Evolutionary conservation across 2,797 vertebrate genomes (phyloP).

Genomic region (Girardinus metallicus): DNA sequence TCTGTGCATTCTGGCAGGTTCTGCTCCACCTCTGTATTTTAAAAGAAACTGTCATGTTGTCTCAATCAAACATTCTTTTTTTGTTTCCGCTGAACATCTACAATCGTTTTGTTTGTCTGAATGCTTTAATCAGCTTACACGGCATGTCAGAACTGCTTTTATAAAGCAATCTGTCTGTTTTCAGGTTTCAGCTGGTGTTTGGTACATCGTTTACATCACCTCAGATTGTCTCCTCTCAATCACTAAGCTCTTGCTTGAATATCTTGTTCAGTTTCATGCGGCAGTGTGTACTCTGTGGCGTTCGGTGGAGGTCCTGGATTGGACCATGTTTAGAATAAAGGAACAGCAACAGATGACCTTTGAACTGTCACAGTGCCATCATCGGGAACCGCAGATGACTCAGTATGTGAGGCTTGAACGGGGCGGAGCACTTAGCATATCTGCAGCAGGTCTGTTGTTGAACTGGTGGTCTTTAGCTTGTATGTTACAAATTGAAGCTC

Average conservation of each 20-base stretch:
- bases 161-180: constrained; percentile 26
- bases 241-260: constrained; percentile 27
- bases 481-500: background rate
- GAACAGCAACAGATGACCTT: constrained; percentile 40
- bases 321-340: constrained; percentile 18
- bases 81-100: constrained; percentile 18
- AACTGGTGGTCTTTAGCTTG: constrained; percentile 28
- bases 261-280: background rate
- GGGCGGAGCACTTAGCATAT: background rate
- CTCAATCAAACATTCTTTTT: constrained; percentile 3
- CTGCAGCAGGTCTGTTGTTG: constrained; percentile 21
- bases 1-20: constrained; percentile 29
- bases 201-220: background rate
- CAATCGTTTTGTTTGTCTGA: constrained; percentile 23
- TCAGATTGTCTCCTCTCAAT: constrained; percentile 4
- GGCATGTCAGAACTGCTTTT: constrained; percentile 42
- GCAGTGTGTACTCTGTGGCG: background rate
- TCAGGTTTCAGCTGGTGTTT: background rate
- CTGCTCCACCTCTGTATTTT: constrained; percentile 39
- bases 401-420: background rate
- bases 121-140: constrained; percentile 45
- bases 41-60: constrained; percentile 20
- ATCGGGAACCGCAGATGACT: background rate
- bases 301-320: background rate
- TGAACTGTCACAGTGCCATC: constrained; percentile 54